Percentiles rank a stretch among this genome's conserved stretches.
Evolutionary conservation across 2,113 vertebrate species (phyloP).

Genomic region (Cyanoramphus novaezelandiae): DNA sequence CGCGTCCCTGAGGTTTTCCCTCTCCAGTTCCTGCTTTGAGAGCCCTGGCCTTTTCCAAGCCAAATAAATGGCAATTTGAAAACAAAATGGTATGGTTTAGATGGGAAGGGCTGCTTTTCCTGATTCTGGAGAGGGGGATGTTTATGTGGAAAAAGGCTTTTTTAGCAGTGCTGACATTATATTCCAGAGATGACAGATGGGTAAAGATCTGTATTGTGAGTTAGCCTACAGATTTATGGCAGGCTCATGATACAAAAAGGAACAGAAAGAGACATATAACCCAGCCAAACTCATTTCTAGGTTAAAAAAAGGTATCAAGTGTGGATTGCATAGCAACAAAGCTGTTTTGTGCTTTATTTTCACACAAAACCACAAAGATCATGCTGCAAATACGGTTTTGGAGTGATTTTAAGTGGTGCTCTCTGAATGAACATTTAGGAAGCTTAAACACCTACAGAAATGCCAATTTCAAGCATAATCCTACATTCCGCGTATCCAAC

Average conservation of each 20-base stretch:
- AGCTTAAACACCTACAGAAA: accelerated
- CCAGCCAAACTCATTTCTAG: neutral
- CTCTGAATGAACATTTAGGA: neutral
- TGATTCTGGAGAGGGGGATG: neutral
- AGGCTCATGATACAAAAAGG: neutral
- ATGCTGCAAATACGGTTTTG: neutral
- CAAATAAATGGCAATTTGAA: neutral
- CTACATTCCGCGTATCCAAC: neutral
- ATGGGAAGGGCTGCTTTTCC: constrained; percentile 14
- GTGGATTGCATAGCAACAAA: neutral
- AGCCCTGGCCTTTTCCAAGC: neutral
- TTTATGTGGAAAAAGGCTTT: constrained; percentile 17
- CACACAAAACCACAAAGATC: neutral
- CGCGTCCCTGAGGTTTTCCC: neutral
- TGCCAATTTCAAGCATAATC: neutral
- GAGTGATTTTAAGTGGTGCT: neutral
- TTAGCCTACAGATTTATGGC: constrained; percentile 21
- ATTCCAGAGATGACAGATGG: constrained; percentile 46
- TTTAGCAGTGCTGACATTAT: constrained; percentile 37
- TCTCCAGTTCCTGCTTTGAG: neutral
- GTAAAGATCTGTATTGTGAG: constrained; percentile 13
- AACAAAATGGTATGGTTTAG: neutral
- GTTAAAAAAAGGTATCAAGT: neutral
- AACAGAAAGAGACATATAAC: neutral
- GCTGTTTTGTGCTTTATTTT: neutral